Conservation (phyloP, 2,113 vertebrate genomes). For the Tupaia chinensis region DNA sequence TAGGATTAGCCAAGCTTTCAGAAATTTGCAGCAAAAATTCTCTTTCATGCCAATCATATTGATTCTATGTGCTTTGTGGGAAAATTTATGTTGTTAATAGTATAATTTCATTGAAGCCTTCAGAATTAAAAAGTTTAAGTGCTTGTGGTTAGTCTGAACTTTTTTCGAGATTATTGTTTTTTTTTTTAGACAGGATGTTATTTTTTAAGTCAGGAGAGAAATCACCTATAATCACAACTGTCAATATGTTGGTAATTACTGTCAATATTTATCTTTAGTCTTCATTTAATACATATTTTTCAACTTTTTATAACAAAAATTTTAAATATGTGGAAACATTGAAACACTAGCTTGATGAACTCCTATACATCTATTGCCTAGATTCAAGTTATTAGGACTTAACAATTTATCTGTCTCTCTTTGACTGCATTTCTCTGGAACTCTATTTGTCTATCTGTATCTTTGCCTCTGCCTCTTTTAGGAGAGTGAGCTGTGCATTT, state of each 20-base stretch:
- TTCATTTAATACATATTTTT: slow-evolving; percentile 15
- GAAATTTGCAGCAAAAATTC: slow-evolving; percentile 54
- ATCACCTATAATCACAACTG: background rate
- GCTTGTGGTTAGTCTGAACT: slow-evolving; percentile 41
- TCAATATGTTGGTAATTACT: background rate
- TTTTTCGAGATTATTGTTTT: background rate
- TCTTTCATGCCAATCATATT: slow-evolving; percentile 59
- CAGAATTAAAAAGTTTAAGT: slow-evolving; percentile 50
- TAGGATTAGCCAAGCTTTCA: slow-evolving; percentile 47
- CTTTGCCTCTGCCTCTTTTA: background rate
- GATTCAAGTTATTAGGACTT: background rate
- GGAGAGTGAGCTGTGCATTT: background rate
- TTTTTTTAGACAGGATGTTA: background rate
- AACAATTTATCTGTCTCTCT: background rate
- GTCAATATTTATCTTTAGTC: background rate
- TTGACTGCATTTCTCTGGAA: background rate
- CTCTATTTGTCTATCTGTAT: background rate
- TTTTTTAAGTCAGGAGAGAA: slow-evolving; percentile 27
- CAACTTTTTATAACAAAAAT: background rate
- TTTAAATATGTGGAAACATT: background rate
- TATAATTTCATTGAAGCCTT: background rate
- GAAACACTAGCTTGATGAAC: background rate
- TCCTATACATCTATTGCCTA: background rate
- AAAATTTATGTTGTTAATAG: slow-evolving; percentile 53
- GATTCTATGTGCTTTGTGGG: slow-evolving; percentile 52